phyloP scores from a whole-genome alignment of 2,797 vertebrate species.

The Amniataba percoides region DNA sequence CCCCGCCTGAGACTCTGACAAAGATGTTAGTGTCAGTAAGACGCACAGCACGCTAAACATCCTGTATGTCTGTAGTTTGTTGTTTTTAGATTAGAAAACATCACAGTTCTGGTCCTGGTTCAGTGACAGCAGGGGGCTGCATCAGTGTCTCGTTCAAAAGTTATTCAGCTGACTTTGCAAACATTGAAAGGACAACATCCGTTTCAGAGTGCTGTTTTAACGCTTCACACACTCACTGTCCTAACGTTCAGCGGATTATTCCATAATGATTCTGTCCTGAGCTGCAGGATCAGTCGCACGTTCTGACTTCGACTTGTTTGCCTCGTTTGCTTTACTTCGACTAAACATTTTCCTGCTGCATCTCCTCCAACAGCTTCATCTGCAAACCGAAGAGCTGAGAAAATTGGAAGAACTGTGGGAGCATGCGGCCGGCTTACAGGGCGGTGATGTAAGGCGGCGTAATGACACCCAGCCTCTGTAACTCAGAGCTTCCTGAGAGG shows the following conservation, averaged over 20 bases:
- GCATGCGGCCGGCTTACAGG: constrained; percentile 35
- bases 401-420: constrained; percentile 12
- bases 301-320: background rate
- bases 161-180: background rate
- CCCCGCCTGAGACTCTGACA: no score
- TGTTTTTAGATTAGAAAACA: no score
- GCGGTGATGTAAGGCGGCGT: constrained; percentile 46
- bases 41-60: no score
- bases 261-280: background rate
- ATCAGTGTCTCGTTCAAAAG: background rate
- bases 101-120: background rate
- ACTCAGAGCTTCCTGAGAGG: constrained; percentile 37
- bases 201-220: background rate
- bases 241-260: background rate
- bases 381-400: constrained; percentile 25
- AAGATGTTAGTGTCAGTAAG: no score
- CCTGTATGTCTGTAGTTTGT: no score
- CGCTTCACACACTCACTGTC: background rate
- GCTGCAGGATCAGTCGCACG: background rate
- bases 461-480: constrained; percentile 40
- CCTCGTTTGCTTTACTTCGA: background rate
- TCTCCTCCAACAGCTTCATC: constrained; percentile 29
- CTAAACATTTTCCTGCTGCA: background rate
- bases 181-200: background rate
- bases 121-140: background rate